Conservation (phyloP, 2,113 vertebrate genomes). For the Polyodon spathula region DNA sequence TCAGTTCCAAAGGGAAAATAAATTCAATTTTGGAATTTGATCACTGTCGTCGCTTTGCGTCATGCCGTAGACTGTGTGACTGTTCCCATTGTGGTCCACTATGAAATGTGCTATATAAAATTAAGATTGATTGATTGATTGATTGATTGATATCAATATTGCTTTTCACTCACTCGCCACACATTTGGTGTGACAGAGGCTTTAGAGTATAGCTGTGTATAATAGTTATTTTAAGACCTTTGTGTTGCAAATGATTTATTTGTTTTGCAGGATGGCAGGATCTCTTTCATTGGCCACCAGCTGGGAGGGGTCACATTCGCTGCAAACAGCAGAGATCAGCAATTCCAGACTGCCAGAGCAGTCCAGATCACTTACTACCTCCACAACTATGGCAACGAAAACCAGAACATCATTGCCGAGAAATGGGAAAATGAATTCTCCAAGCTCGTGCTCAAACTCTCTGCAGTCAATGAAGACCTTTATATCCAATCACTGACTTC, state of each 20-base stretch:
- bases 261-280: slow-evolving; percentile 79
- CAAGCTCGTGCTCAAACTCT: slow-evolving; percentile 73
- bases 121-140: no score
- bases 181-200: no score
- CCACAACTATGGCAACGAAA: slow-evolving; percentile 81
- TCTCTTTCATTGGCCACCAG: slow-evolving; percentile 94
- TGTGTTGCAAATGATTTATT: slow-evolving; percentile 16
- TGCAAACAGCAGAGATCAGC: slow-evolving; percentile 89
- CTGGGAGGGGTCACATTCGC: slow-evolving; percentile 86
- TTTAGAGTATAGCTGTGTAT: no score
- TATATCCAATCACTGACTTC: slow-evolving; percentile 81
- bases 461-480: slow-evolving; percentile 64
- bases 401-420: slow-evolving; percentile 88
- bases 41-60: no score
- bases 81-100: no score
- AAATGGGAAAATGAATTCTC: slow-evolving; percentile 96
- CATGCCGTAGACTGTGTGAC: no score
- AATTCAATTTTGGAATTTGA: no score
- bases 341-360: slow-evolving; percentile 90
- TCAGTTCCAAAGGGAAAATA: no score
- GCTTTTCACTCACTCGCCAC: no score
- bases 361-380: slow-evolving; percentile 99
- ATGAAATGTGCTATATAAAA: no score
- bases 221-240: no score
- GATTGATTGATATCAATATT: no score